These are phyloP conservation scores for Cyclura pinguis DNA, from an alignment of 2,797 vertebrate genomes.

Conservation along the genomic window DNA sequence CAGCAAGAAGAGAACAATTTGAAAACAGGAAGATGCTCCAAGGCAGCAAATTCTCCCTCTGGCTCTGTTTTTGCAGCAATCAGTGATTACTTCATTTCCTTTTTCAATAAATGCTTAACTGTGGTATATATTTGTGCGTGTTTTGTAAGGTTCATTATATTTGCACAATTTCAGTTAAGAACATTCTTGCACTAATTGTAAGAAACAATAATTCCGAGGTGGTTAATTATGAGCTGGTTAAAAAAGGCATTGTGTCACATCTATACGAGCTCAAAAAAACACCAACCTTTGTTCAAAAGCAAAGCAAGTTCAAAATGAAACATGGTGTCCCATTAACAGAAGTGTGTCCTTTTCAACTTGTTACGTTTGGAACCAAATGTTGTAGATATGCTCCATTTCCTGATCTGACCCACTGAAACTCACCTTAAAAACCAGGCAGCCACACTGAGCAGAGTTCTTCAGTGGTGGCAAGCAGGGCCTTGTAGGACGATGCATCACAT, in stretches of 20 bases:
- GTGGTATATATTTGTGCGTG: not conserved
- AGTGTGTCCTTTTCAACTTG: not conserved
- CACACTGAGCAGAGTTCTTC: too few species aligned
- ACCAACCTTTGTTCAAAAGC: not conserved
- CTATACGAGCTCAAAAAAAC: not conserved
- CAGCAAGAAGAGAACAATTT: constrained; percentile 30
- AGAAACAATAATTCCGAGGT: not conserved
- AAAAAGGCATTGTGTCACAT: not conserved
- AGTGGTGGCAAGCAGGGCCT: too few species aligned
- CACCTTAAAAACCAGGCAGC: too few species aligned
- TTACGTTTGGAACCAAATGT: not conserved
- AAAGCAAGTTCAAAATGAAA: not conserved
- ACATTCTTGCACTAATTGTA: not conserved
- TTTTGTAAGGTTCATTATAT: constrained; percentile 54
- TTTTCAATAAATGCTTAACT: constrained; percentile 66
- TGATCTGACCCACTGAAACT: too few species aligned
- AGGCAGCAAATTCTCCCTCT: constrained; percentile 30
- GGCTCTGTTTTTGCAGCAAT: constrained; percentile 60
- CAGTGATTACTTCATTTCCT: constrained; percentile 71
- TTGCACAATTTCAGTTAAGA: constrained; percentile 23
- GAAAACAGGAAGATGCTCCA: constrained; percentile 55
- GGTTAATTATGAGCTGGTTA: too few species aligned
- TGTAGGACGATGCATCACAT: too few species aligned
- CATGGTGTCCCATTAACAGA: not conserved
- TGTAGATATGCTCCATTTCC: too few species aligned